Base-by-base conservation (phyloP, 2,797 vertebrate species). In the Gymnopithys bicolor region DNA sequence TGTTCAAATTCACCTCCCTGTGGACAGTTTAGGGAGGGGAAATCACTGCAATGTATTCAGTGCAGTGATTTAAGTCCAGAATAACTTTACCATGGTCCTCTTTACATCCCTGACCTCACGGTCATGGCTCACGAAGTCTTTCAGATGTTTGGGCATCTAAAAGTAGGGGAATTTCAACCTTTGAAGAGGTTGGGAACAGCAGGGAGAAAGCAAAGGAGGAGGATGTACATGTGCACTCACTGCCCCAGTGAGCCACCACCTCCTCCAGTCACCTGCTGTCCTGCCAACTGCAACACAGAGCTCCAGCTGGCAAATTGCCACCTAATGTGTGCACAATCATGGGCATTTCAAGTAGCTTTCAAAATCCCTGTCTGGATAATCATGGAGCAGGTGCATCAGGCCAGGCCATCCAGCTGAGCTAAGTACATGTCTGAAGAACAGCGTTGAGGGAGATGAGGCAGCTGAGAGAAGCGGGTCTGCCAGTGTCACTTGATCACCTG, bases 301-400 rank as follows among this genome's bases (percentile, higher is more conserved):
- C 51, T 62, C 82, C 92, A 58, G 46, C 77, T 4, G 28, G 68
- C 76, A 97, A 97, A 97, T 89, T 82, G 66, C 75, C 64, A 69
- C 63, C 56, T 89, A 45, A 60, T 0, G 0, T 6, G 5, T 32
- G 63, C 37, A 86, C 69, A 94, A 96, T 96, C 76, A 96, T 0
- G 33, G 91, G 43, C 51, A 90, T 92, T 96, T 87, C 53, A n/a
- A 81, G 48, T 4, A 43, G 60, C 67, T 95, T 89, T 77, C 7
- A 19, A 77, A 46, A 56, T 76, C 86, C 87, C 88, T 28, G 10
- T 53, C 14, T 71, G 53, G 93, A 92, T 96, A 97, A 97, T 66
- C 70, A 95, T 8, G 30, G 58, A 94, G 87, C 1, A 1, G 70
- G 43, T 11, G 5, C 4, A 1, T 13, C 43, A 32, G 82, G 75